Conservation (phyloP, 2,888 invertebrate species). For the Tolmerus cingulatus region DNA sequence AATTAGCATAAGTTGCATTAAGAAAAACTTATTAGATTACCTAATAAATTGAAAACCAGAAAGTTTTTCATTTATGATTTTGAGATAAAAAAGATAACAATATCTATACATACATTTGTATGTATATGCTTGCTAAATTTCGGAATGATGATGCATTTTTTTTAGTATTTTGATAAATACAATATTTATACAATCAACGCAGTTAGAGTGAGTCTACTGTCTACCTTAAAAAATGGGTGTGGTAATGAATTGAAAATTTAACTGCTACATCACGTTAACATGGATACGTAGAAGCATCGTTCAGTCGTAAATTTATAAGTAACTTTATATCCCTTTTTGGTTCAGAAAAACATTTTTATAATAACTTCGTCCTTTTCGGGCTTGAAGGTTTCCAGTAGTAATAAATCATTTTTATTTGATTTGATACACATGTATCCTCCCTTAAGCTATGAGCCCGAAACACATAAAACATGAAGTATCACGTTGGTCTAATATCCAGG, state of each 20-base stretch:
- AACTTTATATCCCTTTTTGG: neutral
- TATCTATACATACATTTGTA: no score
- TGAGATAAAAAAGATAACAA: no score
- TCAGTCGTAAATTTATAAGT: neutral
- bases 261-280: neutral
- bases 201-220: neutral
- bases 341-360: neutral
- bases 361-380: neutral
- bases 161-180: neutral
- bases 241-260: neutral
- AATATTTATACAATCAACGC: neutral
- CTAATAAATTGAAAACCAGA: no score
- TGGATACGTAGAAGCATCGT: neutral
- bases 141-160: no score
- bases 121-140: no score
- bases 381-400: neutral
- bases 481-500: neutral
- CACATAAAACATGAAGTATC: neutral
- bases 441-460: neutral
- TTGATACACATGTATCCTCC: neutral
- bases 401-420: neutral
- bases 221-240: neutral
- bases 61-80: no score
- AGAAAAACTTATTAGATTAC: no score
- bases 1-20: no score